A percentile compares a stretch with the other conserved stretches of the same genome.
Conservation (phyloP, 2,113 vertebrate genomes). For the Chroicocephalus ridibundus region DNA sequence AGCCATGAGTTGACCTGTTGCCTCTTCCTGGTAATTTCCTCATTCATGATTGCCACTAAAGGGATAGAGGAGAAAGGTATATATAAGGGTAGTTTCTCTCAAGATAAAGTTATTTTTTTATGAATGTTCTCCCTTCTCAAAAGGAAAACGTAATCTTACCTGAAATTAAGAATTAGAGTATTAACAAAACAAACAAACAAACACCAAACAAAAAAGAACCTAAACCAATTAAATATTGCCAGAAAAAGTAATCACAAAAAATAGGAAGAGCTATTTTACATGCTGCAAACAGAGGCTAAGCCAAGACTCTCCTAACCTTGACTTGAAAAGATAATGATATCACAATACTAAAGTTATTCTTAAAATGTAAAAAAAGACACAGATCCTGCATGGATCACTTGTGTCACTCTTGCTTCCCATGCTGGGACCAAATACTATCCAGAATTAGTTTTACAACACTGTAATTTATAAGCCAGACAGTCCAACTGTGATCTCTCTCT, state of each 20-base stretch:
- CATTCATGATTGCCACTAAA: no score
- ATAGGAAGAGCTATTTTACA: neutral
- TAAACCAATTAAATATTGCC: neutral
- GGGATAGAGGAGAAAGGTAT: no score
- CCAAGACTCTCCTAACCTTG: neutral
- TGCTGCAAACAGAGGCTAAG: neutral
- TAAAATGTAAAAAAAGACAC: neutral
- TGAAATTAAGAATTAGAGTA: neutral
- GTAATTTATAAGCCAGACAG: constrained; percentile 24
- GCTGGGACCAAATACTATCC: constrained; percentile 28
- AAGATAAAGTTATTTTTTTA: neutral
- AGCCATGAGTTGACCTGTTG: no score
- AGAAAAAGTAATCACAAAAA: neutral
- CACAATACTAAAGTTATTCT: neutral
- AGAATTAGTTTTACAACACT: constrained; percentile 17
- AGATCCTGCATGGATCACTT: constrained; percentile 14
- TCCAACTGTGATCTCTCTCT: constrained; percentile 19
- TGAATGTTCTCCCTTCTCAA: neutral
- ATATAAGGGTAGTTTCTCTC: neutral
- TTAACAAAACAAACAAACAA: neutral
- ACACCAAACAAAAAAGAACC: neutral
- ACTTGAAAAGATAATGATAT: constrained; percentile 15
- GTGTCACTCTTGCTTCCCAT: constrained; percentile 24
- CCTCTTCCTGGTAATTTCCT: no score
- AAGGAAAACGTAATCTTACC: neutral